Evolutionary conservation across 2,113 vertebrate genomes (phyloP), one percentile per base, ranked within the genome.

Genomic region (Rhegmatorhina hoffmannsi): DNA sequence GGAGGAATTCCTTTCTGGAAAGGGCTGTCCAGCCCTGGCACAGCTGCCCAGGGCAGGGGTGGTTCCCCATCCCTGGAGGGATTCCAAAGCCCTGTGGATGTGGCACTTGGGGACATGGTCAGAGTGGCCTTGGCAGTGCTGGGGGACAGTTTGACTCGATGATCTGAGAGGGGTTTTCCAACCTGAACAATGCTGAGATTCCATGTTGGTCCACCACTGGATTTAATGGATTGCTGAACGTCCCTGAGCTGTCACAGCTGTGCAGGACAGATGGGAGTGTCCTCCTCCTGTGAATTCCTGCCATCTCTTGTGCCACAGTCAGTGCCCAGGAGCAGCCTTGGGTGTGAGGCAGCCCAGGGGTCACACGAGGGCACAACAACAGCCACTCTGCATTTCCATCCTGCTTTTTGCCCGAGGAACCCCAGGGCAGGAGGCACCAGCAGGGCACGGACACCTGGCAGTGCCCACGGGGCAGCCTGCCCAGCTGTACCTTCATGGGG

Each of bases 191-290:
- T 43, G 9, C 55, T 9, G 19, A 29, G 46, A 3, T 6, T 83
- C 46, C 31, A 4, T 2, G 14, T 3, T 16, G n/a, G 9, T 21
- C 9, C 50, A 2, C 18, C 52, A 3, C 28, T 8, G 28, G 47
- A 2, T 17, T 26, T 10, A 10, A 2, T 0, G 26, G n/a, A 0
- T 1, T 2, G 46, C 44, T n/a, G 77, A 5, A 26, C 2, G 5
- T 20, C 75, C 59, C 78, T 12, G 46, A 3, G 24, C 55, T 33
- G 26, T 17, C 24, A 1, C 1, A 28, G 68, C 6, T 24, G 1
- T 17, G 34, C 63, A 40, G 55, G 70, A 4, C 7, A 17, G 6
- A 1, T 0, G 15, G 19, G 63, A 2, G 14, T 34, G 31, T 6
- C 31, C 44, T 40, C 26, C 44, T 34, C 26, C 5, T 26, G 13